Base-by-base conservation (phyloP, 2,797 vertebrate genomes). In the Protonibea diacanthus region DNA sequence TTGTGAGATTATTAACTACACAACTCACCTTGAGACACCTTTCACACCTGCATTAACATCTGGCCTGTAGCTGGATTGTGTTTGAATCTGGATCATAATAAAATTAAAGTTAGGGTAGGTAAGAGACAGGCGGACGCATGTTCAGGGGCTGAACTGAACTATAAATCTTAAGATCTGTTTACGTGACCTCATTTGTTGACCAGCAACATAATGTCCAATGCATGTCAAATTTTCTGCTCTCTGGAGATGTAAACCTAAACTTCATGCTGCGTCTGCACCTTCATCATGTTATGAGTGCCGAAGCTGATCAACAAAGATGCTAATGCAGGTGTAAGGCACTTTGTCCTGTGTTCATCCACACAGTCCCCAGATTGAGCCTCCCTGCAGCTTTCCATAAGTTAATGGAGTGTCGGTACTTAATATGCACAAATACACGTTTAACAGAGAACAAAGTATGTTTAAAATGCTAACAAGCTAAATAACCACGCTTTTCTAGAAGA, bases 11-110 rank as follows among this genome's bases (percentile, higher is more conserved):
- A 58, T 64, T 77, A 72, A 49, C 44, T 2, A 21, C 57, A 68
- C 53, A 10, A 0, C 42, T 76, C 18, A 75, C 38, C 25, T 56
- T 20, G 3, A 66, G 20, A 42, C 58, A 18, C 5, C 3, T 7
- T 20, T 58, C 20, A 80, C 66, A 68, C 40, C 60, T 78, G 27
- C 69, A 40, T 52, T 62, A 75, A 27, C 44, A 70, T 42, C 21
- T 21, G 44, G 9, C 11, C 6, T 61, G 18, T 23, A 14, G 12
- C 33, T 40, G 33, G 2, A 60, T 10, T 9, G 15, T 20, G 45
- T 61, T n/a, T 63, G 8, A 25, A 25, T 48, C 15, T 40, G 11
- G 8, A 42, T 21, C 4, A 17, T 44, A 33, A 33, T 33, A 38
- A 38, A 38, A 38, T 38, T 0, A 38, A 38, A 38, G 33, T 8